phyloP scores from a whole-genome alignment of 2,797 vertebrate genomes.

The Gallinago solitaria region DNA sequence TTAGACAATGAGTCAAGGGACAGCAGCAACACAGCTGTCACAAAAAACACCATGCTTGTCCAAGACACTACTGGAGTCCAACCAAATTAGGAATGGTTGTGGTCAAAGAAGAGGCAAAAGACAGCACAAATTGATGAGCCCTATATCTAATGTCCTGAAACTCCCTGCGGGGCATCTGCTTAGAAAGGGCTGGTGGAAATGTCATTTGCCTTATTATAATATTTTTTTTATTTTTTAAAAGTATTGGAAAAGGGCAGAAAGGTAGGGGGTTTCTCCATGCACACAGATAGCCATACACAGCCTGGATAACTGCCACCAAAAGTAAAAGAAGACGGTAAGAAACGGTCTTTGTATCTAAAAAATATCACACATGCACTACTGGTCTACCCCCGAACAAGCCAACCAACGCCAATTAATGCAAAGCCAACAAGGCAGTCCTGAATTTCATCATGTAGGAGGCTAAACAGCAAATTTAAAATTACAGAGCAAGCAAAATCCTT shows the following conservation, averaged over 20 bases:
- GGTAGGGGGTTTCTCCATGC: not conserved
- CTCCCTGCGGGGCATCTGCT: conserved; percentile 17
- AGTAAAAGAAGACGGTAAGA: not conserved
- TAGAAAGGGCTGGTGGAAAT: not conserved
- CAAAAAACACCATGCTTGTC: not conserved
- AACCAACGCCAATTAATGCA: fast-evolving
- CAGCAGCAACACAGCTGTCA: not conserved
- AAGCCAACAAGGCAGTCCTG: not conserved
- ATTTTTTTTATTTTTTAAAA: not conserved
- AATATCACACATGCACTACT: not conserved
- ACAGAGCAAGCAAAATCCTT: not conserved
- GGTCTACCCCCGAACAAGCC: not conserved
- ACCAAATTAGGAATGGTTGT: not conserved
- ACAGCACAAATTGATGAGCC: not conserved
- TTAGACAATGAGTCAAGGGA: not conserved
- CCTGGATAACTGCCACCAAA: not conserved
- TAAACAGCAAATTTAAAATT: not conserved
- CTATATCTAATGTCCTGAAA: not conserved
- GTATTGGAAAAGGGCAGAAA: not conserved
- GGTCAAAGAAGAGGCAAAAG: not conserved
- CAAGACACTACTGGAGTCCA: not conserved
- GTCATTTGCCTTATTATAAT: not conserved
- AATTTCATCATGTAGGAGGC: not conserved
- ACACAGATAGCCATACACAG: fast-evolving
- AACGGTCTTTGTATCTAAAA: not conserved